Base-by-base conservation (phyloP, 2,888 invertebrate species). In the Leptopilina syphax region DNA sequence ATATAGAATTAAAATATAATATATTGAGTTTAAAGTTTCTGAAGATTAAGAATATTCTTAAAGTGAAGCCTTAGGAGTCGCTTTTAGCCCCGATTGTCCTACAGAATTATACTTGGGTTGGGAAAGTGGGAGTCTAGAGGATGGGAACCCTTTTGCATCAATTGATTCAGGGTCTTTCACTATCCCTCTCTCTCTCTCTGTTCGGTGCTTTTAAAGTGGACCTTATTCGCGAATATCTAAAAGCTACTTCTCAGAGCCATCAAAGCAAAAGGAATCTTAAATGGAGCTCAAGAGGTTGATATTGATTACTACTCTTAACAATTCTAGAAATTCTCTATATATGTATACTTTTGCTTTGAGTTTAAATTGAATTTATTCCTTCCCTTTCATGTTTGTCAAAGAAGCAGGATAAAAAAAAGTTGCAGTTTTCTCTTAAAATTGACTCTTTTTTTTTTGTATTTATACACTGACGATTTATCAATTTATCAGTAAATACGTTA, bases 41-140 rank as follows among this genome's bases (percentile, higher is more conserved):
- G 24, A 24, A 68, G 68, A 68, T 47, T 10, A 47, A 18, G 44
- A 68, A 68, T 54, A 68, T 68, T 68, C 47, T 68, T 1, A 7
- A 24, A 68, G 47, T n/a, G 68, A 68, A 68, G 44, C 50, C 68
- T 12, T 68, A 68, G 47, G 18, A 12, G 18, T 4, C 9, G 47
- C 68, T 68, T 68, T 68, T 9, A 68, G 68, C 47, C 47, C 47
- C 18, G 47, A 24, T 47, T 50, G 68, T 12, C 50, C 50, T 68
- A 68, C 44, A 67, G 41, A 47, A 34, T 41, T 8, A 66, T 41
- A 66, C 67, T 9, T 44, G 18, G 18, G 68, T 18, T 12, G 6
- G 18, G 24, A 50, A 68, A 68, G 68, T 68, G 68, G 47, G 27
- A 50, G 24, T 5, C 24, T 9, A 68, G 47, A 50, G 68, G 47